Evolutionary conservation across 1,140 invertebrate species (phyloP), one percentile per base, ranked within the genome.

Genomic region (Drosophila willistoni): DNA sequence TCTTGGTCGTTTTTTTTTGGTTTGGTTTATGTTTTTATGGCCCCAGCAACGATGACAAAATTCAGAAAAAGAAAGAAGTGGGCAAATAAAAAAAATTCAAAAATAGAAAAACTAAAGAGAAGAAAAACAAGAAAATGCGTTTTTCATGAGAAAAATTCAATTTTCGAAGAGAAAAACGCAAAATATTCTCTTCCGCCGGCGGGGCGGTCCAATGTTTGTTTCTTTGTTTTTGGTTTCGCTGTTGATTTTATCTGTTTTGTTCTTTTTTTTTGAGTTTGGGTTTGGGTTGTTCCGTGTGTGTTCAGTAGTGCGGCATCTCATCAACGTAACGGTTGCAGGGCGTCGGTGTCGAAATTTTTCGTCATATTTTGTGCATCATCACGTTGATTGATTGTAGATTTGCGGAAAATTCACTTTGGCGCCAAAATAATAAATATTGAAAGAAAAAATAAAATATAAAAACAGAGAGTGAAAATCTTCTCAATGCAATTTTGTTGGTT

Each of bases 401-500:
- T 59, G 73, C 73, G 73, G 44, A 59, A 77, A 76, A 69, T 76
- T 77, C 42, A 39, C 36, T 77, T 75, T 70, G 66, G 56, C 54
- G 63, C 66, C 44, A 77, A 71, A 55, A 7, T 4, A 7, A 51
- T 12, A 19, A 51, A 3, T 17, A 19, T 17, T 22, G 10, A 51
- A 51, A 51, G 17, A 22, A 68, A 74, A 74, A 67, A 62, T 54
- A 51, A 51, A 3, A 51, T 12, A 47, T 7, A 47, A 9, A 47
- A 7, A 19, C 7, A 47, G 2, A 47, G 6, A 19, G 44, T 19
- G 65, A 59, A 7, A 25, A 34, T 7, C 13, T 61, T 36, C 55
- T 67, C 67, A 75, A 91, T 91, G 90, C 90, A 91, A 79, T 91
- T 86, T 71, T 91, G 90, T 63, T 91, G 90, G 90, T 79, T 91